A percentile compares a stretch with the other conserved stretches of the same genome.
phyloP scores from a whole-genome alignment of 1,140 invertebrate species.

The Diuraphis noxia region DNA sequence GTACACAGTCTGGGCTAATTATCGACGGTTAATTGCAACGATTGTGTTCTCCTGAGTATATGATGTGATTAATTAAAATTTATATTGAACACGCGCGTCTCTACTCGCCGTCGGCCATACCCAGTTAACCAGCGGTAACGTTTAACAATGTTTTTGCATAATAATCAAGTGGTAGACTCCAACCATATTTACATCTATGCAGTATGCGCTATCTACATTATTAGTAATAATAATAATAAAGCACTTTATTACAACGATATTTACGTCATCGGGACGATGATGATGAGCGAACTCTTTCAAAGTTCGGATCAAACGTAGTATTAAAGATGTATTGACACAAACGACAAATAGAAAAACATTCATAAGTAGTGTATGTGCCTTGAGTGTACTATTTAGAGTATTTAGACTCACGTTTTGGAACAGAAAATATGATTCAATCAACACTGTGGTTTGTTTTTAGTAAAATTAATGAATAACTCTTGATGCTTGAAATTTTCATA shows the following conservation, averaged over 20 bases:
- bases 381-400: too few relatives aligned
- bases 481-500: too few relatives aligned
- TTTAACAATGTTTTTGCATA: slow-evolving; percentile 25
- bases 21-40: slow-evolving; percentile 40
- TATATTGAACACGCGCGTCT: not conserved
- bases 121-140: not conserved
- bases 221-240: too few relatives aligned
- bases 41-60: slow-evolving; percentile 15
- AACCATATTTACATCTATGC: not conserved
- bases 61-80: slow-evolving; percentile 44
- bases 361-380: too few relatives aligned
- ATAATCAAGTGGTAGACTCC: not conserved
- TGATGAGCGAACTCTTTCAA: not conserved
- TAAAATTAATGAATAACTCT: too few relatives aligned
- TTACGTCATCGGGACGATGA: not conserved
- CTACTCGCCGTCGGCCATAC: not conserved
- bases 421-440: not conserved
- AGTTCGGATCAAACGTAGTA: not conserved
- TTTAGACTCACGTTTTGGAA: not conserved
- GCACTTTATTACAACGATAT: not conserved
- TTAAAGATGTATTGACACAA: not conserved
- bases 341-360: not conserved
- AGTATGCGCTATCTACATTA: too few relatives aligned
- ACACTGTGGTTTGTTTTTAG: not conserved
- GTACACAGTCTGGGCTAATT: slow-evolving; percentile 1